Percentiles rank a stretch among this genome's conserved stretches.
These are phyloP conservation scores for Uromys caudimaculatus DNA, from an alignment of 2,797 vertebrate genomes.

Conservation along the genomic window DNA sequence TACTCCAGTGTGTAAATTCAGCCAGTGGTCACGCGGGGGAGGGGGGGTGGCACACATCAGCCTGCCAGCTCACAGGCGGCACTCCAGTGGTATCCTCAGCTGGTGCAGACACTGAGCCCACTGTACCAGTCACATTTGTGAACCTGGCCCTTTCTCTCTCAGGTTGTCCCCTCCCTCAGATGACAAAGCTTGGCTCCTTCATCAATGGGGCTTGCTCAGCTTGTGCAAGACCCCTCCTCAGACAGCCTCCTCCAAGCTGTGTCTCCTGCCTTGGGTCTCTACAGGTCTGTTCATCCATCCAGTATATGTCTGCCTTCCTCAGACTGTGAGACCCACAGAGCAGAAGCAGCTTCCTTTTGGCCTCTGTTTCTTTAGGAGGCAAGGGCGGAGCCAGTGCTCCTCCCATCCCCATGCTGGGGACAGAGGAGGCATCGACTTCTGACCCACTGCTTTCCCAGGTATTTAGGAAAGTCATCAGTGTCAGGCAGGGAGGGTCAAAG, in stretches of 20 bases:
- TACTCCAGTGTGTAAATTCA: not conserved
- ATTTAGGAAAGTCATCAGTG: not conserved
- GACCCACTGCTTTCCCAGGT: not conserved
- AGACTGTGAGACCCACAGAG: not conserved
- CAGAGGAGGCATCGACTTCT: no score
- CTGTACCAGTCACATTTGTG: not conserved
- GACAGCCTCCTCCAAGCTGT: not conserved
- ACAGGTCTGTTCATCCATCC: not conserved
- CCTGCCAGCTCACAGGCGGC: rapidly evolving
- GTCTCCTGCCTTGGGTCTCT: not conserved
- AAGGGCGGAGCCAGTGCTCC: not conserved
- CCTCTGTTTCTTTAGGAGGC: not conserved
- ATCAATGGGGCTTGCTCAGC: rapidly evolving
- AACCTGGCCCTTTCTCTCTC: not conserved
- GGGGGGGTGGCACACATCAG: rapidly evolving
- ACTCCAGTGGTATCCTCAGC: rapidly evolving
- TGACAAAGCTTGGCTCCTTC: not conserved
- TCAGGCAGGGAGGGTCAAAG: not conserved
- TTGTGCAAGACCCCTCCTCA: not conserved
- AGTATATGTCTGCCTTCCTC: not conserved
- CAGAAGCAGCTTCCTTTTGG: not conserved
- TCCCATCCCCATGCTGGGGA: rapidly evolving
- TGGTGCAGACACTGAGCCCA: not conserved
- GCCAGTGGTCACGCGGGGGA: rapidly evolving
- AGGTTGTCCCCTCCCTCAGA: not conserved